Evolutionary conservation across 37 sponge, comb jelly and placozoan genomes (phyloP), one percentile per base, ranked within the genome.

Genomic region (Geodia barretti): DNA sequence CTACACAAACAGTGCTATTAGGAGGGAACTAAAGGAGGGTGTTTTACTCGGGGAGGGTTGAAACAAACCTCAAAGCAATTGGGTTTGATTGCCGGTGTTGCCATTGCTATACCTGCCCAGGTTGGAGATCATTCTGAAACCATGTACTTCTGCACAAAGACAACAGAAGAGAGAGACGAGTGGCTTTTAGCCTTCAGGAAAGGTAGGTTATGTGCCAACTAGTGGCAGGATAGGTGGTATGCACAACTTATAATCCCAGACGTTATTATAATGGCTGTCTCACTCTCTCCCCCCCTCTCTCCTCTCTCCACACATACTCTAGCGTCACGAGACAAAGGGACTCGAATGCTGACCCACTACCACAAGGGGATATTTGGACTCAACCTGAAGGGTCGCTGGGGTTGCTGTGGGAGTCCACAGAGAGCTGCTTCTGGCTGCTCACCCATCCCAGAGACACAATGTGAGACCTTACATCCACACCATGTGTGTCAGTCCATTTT

Each of bases 81-180:
- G n/a, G n/a, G n/a, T n/a, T n/a, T n/a, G n/a, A n/a, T n/a, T n/a
- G n/a, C n/a, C n/a, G n/a, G n/a, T n/a, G n/a, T n/a, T n/a, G n/a
- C n/a, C n/a, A n/a, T n/a, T n/a, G n/a, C n/a, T n/a, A n/a, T n/a
- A n/a, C n/a, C n/a, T n/a, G 17, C 28, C 29, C 78, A 92, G 93
- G 81, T 92, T 82, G 93, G 93, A 21, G 93, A 88, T 62, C 40
- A 77, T 30, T 59, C 40, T 68, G 93, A 92, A 31, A 78, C 88
- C 23, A 72, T 92, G 77, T 92, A 92, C 40, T 76, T 92, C 62
- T 80, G 60, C 36, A 78, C 89, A 34, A 64, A 77, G 30, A 43
- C 85, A 19, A 47, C 39, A 2, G 64, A 82, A 26, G 93, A 88
- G 69, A 72, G 80, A 36, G 43, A 62, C 7, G 64, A 71, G 1